Percentiles rank a stretch among this genome's conserved stretches.
Evolutionary conservation across 2,113 vertebrate genomes (phyloP).

Genomic region (Tyrannus savana): DNA sequence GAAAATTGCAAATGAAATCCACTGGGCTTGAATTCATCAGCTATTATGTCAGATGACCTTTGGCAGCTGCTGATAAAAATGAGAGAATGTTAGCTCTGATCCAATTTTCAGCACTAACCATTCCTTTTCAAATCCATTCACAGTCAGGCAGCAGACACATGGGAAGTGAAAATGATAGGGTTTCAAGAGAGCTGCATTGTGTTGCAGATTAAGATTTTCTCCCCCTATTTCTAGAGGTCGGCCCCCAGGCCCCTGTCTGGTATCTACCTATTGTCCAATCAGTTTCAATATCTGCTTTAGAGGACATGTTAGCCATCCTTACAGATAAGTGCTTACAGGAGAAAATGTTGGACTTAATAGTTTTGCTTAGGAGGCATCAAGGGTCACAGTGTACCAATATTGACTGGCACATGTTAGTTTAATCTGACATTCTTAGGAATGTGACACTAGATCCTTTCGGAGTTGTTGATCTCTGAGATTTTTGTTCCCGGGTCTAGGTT

Average conservation of each 20-base stretch:
- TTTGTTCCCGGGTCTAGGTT: constrained; percentile 73
- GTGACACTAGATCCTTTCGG: constrained; percentile 77
- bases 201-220: constrained; percentile 99
- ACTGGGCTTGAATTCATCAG: constrained; percentile 96
- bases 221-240: constrained; percentile 93
- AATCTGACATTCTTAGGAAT: constrained; percentile 89
- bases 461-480: constrained; percentile 79
- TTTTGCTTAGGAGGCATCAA: constrained; percentile 90
- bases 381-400: constrained; percentile 96
- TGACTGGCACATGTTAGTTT: constrained; percentile 91
- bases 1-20: constrained; percentile 98
- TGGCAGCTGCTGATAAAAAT: constrained; percentile 96
- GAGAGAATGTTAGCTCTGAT: constrained; percentile 94
- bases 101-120: constrained; percentile 95
- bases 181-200: constrained; percentile 98
- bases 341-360: constrained; percentile 97
- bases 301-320: constrained; percentile 92
- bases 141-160: constrained; percentile 89
- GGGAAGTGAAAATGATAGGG: constrained; percentile 99
- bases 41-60: constrained; percentile 98
- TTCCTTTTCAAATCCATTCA: constrained; percentile 94
- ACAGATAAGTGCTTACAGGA: constrained; percentile 93
- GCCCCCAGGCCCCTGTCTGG: constrained; percentile 88
- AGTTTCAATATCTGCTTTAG: constrained; percentile 94
- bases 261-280: constrained; percentile 96